Base-by-base conservation (phyloP, 37 sponge, comb jelly and placozoan genomes). In the Beroe forskalii region DNA sequence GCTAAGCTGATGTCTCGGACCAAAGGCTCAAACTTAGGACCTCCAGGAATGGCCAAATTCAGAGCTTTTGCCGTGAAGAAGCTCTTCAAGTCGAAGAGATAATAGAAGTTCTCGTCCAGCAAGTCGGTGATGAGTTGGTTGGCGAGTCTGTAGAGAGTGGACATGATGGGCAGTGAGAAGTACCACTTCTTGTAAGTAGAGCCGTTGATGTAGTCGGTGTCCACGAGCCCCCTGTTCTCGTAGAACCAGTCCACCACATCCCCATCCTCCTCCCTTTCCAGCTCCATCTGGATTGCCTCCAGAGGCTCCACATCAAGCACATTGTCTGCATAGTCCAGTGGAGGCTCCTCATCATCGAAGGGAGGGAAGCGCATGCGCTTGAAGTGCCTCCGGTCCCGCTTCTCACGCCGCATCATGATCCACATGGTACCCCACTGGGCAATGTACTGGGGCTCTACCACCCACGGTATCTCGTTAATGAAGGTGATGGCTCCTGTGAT, bases 391-490 rank as follows among this genome's bases (percentile, higher is more conserved):
- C 99, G 90, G 93, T 98, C 99, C 37, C 99, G 76, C 93, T 98
- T 98, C 92, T 98, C 99, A 23, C 99, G 62, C 32, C 99, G 44
- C 99, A 98, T 98, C 99, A 98, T 98, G 89, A 98, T 96, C 99
- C 99, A 98, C 99, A 98, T 98, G 22, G 96, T 95, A 41, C 99
- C 99, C 99, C 99, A 98, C 92, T 98, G 99, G 8, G 99, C 97
- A 0, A 96, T 95, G 93, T 96, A 98, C 55, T 96, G 62, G 0
- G 99, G 99, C 90, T 98, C 99, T 0, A 94, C 92, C 23, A 96
- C 97, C 97, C 97, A 98, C 22, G 99, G 99, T 24, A 98, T 98
- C 91, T 98, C 99, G 60, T 98, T 98, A 35, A 98, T 92, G 92
- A 98, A 98, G 35, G 97, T 94, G 93, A 98, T 98, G 67, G 99